phyloP scores from a whole-genome alignment of 2,888 invertebrate genomes.

The Perizoma affinitatum region DNA sequence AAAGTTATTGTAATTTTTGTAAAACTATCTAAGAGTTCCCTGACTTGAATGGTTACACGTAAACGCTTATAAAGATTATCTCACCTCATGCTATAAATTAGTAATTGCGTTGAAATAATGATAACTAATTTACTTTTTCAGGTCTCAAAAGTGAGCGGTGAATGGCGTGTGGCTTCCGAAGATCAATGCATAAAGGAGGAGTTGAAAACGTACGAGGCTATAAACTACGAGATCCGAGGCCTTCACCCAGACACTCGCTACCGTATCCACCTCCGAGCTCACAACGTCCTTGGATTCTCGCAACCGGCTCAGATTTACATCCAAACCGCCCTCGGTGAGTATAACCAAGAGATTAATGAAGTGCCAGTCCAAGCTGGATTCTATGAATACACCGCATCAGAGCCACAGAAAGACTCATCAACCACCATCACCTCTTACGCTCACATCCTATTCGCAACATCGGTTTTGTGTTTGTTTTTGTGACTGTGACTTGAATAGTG shows the following conservation, averaged over 20 bases:
- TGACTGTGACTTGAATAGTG: slow-evolving; percentile 56
- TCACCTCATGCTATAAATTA: too few relatives aligned
- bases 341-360: slow-evolving; percentile 77
- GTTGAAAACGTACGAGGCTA: slow-evolving; percentile 85
- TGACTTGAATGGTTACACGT: too few relatives aligned
- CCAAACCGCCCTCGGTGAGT: slow-evolving; percentile 95
- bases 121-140: slow-evolving; percentile 47
- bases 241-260: slow-evolving; percentile 92
- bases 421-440: slow-evolving; percentile 57
- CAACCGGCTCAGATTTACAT: slow-evolving; percentile 90
- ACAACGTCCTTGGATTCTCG: slow-evolving; percentile 93
- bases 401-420: slow-evolving; percentile 63
- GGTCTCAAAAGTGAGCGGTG: slow-evolving; percentile 87
- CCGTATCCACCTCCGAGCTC: slow-evolving; percentile 92
- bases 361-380: slow-evolving; percentile 76
- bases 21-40: too few relatives aligned
- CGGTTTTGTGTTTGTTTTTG: slow-evolving; percentile 67
- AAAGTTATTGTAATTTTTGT: too few relatives aligned
- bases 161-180: slow-evolving; percentile 84
- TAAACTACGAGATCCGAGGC: slow-evolving; percentile 86
- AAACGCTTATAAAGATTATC: too few relatives aligned
- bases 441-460: slow-evolving; percentile 59
- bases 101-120: background rate
- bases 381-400: slow-evolving; percentile 77
- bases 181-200: slow-evolving; percentile 85